phyloP scores from a whole-genome alignment of 2,888 invertebrate species.

The Pharmacophagus antenor region DNA sequence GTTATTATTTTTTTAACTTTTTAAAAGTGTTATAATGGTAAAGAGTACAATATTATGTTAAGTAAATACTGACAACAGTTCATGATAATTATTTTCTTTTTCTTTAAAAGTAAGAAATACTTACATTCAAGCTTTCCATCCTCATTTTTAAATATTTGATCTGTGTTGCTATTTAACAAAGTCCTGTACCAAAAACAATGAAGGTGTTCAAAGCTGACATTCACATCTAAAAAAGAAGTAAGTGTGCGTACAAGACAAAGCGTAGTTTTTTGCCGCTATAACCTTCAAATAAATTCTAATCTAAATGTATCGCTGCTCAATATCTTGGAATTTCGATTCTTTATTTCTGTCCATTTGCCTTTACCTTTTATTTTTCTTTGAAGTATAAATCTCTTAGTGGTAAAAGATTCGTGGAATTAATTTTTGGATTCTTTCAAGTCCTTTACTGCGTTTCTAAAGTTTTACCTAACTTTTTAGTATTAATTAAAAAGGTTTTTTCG shows the following conservation, averaged over 20 bases:
- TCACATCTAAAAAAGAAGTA: not conserved
- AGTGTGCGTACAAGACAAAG: not conserved
- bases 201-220: not conserved
- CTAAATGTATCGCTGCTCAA: slow-evolving; percentile 3
- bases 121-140: too few species aligned
- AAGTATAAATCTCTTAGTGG: not conserved
- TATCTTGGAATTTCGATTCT: slow-evolving; percentile 10
- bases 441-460: not conserved
- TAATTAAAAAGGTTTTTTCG: too few species aligned
- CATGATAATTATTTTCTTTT: too few species aligned
- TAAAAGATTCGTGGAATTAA: slow-evolving; percentile 14
- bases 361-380: slow-evolving; percentile 12
- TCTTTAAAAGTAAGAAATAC: too few species aligned
- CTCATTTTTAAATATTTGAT: too few species aligned
- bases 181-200: not conserved
- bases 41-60: too few species aligned
- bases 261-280: not conserved
- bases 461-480: not conserved
- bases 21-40: too few species aligned
- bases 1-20: too few species aligned
- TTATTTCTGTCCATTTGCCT: not conserved
- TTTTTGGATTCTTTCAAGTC: not conserved
- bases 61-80: too few species aligned
- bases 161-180: not conserved
- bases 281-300: not conserved